phyloP scores from a whole-genome alignment of 1,140 invertebrate genomes.

The Anadara kagoshimensis region DNA sequence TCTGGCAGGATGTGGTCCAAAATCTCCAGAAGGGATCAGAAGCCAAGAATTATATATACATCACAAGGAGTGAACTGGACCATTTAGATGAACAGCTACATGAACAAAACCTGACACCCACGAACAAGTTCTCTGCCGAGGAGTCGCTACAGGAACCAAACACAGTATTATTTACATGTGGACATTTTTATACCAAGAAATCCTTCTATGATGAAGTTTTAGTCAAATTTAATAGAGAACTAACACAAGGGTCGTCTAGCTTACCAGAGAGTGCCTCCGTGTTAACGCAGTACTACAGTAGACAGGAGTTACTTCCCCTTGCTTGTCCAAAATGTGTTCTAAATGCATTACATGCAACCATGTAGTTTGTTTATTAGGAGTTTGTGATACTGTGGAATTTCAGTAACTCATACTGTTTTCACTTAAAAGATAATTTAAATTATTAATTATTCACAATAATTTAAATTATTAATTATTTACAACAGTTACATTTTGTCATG shows the following conservation, averaged over 20 bases:
- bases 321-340: conserved; percentile 59
- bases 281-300: conserved; percentile 45
- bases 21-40: conserved; percentile 44
- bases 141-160: conserved; percentile 13
- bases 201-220: conserved; percentile 47
- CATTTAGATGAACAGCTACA: conserved; percentile 42
- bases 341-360: conserved; percentile 34
- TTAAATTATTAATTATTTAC: no score
- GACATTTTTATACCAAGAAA: conserved; percentile 47
- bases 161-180: conserved; percentile 55
- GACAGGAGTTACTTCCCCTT: conserved; percentile 41
- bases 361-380: no score
- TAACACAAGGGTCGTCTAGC: conserved; percentile 34
- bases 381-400: no score
- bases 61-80: conserved; percentile 39
- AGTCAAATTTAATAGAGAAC: conserved; percentile 38
- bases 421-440: no score
- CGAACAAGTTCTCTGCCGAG: background rate
- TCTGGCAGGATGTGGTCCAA: conserved; percentile 47
- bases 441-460: no score
- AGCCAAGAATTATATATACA: conserved; percentile 25
- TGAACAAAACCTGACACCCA: background rate
- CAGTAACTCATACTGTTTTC: no score
- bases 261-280: conserved; percentile 44
- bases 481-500: no score